These are phyloP conservation scores for Rhinolophus ferrumequinum DNA, from an alignment of 2,113 vertebrate genomes.

Conservation along the genomic window DNA sequence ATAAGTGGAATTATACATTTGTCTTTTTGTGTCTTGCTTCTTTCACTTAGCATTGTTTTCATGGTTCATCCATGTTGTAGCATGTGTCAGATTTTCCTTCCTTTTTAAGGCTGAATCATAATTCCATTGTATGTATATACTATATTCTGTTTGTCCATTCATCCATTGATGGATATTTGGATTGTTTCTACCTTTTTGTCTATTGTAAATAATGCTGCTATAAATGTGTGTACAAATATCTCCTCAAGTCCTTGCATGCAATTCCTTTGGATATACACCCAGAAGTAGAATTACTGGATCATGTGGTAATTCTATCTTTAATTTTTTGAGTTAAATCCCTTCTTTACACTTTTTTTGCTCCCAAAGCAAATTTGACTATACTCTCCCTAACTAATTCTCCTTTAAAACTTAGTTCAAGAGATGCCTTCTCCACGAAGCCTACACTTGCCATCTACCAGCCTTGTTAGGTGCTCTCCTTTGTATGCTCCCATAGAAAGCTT, in stretches of 20 bases:
- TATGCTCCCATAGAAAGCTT: not conserved
- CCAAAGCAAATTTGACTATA: not conserved
- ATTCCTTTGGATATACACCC: not conserved
- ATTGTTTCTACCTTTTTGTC: not conserved
- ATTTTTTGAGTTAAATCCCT: not conserved
- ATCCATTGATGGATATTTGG: not conserved
- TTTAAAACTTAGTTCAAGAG: not conserved
- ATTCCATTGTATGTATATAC: not conserved
- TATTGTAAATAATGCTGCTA: not conserved
- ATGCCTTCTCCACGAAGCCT: not conserved
- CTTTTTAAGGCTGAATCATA: constrained; percentile 24
- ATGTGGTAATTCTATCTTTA: not conserved
- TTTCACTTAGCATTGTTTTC: not conserved
- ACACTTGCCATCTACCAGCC: not conserved
- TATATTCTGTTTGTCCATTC: not conserved
- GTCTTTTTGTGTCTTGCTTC: not conserved
- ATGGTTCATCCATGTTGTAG: not conserved
- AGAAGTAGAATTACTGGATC: not conserved
- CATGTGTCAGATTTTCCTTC: not conserved
- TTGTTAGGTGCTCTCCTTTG: not conserved
- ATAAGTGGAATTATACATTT: not conserved
- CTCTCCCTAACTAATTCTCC: not conserved
- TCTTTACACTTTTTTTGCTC: not conserved
- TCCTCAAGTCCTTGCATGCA: not conserved
- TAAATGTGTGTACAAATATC: not conserved